Conservation (phyloP, 1,140 invertebrate species). For the Microplitis demolitor region DNA sequence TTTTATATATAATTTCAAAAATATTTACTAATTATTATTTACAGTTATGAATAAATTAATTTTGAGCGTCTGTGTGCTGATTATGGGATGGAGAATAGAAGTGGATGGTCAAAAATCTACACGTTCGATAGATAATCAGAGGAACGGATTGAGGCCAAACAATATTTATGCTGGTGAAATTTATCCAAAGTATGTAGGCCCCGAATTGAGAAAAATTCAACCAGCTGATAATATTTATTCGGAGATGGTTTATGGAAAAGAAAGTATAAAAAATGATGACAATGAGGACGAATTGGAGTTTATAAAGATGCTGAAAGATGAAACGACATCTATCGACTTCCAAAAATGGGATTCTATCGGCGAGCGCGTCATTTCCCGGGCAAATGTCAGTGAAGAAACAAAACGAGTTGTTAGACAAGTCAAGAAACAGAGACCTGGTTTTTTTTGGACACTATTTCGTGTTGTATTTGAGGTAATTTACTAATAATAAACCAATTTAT, state of each 20-base stretch:
- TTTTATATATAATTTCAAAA: not conserved
- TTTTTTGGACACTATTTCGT: constrained; percentile 60
- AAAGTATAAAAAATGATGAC: not conserved
- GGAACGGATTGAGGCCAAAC: not conserved
- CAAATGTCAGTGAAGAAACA: constrained; percentile 31
- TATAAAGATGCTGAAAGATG: constrained; percentile 1
- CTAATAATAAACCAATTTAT: not conserved
- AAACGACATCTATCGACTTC: constrained; percentile 2
- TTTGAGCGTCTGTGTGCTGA: not conserved
- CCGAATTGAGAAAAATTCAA: not conserved
- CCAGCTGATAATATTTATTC: not conserved
- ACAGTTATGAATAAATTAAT: not conserved
- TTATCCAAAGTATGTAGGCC: not conserved
- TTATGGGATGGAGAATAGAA: not conserved
- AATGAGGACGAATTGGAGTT: constrained; percentile 18
- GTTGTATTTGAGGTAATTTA: constrained; percentile 53
- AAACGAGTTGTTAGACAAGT: constrained; percentile 47
- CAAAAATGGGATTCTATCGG: constrained; percentile 24
- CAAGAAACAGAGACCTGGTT: constrained; percentile 54
- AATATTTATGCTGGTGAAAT: not conserved
- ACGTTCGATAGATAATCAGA: not conserved
- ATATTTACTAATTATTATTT: not conserved
- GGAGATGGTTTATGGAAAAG: not conserved
- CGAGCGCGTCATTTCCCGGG: constrained; percentile 19
- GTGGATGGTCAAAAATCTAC: not conserved